Evolutionary conservation across 2,888 invertebrate genomes (phyloP).

Genomic region (Laspeyria flexula): DNA sequence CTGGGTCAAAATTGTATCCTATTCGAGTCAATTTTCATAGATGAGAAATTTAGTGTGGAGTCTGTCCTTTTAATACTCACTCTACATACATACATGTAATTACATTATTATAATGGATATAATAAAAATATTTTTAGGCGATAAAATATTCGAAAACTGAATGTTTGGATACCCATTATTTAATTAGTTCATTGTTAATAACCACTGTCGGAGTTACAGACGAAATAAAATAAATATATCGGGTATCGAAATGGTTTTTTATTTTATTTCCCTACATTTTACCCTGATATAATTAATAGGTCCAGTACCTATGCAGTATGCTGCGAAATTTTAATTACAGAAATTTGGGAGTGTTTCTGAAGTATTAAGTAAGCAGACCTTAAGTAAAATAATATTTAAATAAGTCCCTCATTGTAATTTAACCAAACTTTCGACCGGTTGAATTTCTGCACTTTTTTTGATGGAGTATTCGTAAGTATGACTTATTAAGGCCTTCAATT

Average conservation of each 20-base stretch:
- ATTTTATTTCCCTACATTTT: constrained; percentile 44
- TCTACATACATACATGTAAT: constrained; percentile 82
- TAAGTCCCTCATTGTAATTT: neutral
- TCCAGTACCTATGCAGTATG: no score
- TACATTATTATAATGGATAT: constrained; percentile 48
- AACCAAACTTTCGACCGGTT: neutral
- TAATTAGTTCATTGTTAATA: constrained; percentile 75
- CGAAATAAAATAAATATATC: constrained; percentile 71
- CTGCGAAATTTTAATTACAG: neutral
- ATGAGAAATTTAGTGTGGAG: constrained; percentile 47
- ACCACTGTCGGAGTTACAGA: constrained; percentile 70
- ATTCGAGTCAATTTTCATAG: constrained; percentile 46
- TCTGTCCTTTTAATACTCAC: constrained; percentile 52
- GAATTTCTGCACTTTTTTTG: no score
- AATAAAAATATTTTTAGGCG: constrained; percentile 59
- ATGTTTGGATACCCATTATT: constrained; percentile 71
- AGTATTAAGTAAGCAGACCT: neutral
- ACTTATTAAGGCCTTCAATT: no score
- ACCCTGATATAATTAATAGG: neutral
- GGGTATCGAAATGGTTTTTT: constrained; percentile 59
- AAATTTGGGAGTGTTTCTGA: neutral
- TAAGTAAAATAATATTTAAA: neutral
- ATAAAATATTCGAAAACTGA: constrained; percentile 62
- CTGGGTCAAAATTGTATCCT: constrained; percentile 60
- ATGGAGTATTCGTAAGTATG: no score